Conservation (phyloP, 2,888 invertebrate genomes). For the Serrognathus titanus region DNA sequence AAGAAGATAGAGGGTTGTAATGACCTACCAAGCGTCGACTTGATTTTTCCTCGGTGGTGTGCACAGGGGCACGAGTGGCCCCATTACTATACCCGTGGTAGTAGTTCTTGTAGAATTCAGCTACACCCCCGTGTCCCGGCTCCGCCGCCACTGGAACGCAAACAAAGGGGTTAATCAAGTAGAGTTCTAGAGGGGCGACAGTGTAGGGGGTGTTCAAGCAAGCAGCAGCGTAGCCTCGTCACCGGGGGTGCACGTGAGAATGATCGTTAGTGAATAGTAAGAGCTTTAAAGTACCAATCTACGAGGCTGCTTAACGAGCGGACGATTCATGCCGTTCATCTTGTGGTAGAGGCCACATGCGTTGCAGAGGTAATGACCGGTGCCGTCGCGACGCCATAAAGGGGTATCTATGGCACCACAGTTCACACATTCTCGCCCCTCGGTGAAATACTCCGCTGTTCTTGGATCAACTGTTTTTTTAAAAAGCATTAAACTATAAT, state of each 20-base stretch:
- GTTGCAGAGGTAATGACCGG: conserved; percentile 99
- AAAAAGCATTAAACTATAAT: neutral
- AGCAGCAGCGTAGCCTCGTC: conserved; percentile 50
- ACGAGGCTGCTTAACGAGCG: conserved; percentile 86
- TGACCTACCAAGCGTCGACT: conserved; percentile 69
- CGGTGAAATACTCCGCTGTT: conserved; percentile 54
- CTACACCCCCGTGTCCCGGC: conserved; percentile 73
- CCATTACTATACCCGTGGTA: conserved; percentile 73
- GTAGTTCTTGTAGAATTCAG: conserved; percentile 85
- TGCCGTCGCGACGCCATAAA: conserved; percentile 97
- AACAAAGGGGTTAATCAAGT: conserved; percentile 29
- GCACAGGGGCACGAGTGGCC: conserved; percentile 54
- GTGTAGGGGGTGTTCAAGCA: conserved; percentile 4
- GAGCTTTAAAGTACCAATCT: conserved; percentile 66
- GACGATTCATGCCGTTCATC: conserved; percentile 93
- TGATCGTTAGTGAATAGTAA: neutral
- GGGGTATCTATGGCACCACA: conserved; percentile 96
- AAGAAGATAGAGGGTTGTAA: conserved; percentile 23
- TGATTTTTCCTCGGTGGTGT: conserved; percentile 61
- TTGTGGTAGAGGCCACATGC: conserved; percentile 98
- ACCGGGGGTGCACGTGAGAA: conserved; percentile 38
- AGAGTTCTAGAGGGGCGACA: neutral
- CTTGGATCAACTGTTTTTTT: conserved; percentile 40
- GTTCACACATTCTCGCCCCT: conserved; percentile 97
- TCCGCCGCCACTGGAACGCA: conserved; percentile 78